A percentile compares a stretch with the other conserved stretches of the same genome.
Evolutionary conservation across 1,140 invertebrate genomes (phyloP).

Genomic region (Condylostylus longicornis): DNA sequence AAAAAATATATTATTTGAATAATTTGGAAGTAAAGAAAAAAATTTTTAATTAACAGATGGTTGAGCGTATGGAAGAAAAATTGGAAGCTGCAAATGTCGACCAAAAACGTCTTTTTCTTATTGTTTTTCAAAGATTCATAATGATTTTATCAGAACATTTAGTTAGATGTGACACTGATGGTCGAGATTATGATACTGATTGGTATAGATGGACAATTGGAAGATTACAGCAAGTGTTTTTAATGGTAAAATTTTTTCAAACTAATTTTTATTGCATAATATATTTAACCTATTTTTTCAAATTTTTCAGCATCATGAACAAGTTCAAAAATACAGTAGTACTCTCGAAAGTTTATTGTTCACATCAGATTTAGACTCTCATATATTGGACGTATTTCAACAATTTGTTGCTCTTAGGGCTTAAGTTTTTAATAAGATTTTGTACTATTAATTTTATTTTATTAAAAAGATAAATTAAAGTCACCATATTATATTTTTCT

Average conservation of each 20-base stretch:
- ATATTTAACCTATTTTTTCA: slow-evolving; percentile 6
- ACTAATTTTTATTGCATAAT: neutral
- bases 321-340: slow-evolving; percentile 93
- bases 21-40: neutral
- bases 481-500: too few species aligned
- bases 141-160: slow-evolving; percentile 96
- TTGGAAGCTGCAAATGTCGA: slow-evolving; percentile 87
- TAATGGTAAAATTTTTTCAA: slow-evolving; percentile 51
- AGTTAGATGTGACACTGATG: slow-evolving; percentile 82
- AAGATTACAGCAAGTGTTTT: slow-evolving; percentile 86
- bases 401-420: slow-evolving; percentile 64
- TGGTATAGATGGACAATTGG: slow-evolving; percentile 97
- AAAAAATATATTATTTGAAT: too few species aligned
- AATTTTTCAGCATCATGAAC: slow-evolving; percentile 75
- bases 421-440: too few species aligned
- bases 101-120: slow-evolving; percentile 92
- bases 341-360: slow-evolving; percentile 90
- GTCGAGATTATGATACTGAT: slow-evolving; percentile 80
- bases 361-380: slow-evolving; percentile 87
- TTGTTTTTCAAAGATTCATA: slow-evolving; percentile 96
- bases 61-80: slow-evolving; percentile 91
- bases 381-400: slow-evolving; percentile 93
- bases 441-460: too few species aligned
- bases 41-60: slow-evolving; percentile 35
- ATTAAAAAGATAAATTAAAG: too few species aligned